phyloP scores from a whole-genome alignment of 2,113 vertebrate species.

The Choloepus hoffmanni region DNA sequence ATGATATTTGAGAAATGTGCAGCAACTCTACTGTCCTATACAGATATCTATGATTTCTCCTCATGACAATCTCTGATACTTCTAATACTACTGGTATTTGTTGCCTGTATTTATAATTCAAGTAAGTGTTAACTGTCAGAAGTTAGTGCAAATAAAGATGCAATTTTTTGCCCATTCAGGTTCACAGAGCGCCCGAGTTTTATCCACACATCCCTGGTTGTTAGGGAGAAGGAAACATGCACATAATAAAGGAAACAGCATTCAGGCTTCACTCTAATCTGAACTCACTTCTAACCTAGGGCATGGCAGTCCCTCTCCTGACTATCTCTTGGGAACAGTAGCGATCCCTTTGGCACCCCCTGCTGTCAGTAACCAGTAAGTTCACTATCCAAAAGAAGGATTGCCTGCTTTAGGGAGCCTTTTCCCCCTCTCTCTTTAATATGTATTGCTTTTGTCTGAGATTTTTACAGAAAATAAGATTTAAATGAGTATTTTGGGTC shows the following conservation, averaged over 20 bases:
- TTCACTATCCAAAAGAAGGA: neutral
- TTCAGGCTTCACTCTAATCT: neutral
- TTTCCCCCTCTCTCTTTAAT: slow-evolving; percentile 40
- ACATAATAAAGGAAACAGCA: too few species aligned
- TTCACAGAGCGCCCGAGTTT: neutral
- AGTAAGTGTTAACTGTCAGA: slow-evolving; percentile 30
- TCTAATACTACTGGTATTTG: neutral
- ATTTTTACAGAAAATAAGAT: slow-evolving; percentile 32
- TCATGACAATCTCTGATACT: neutral
- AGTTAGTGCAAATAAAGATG: slow-evolving; percentile 14
- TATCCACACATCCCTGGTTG: neutral
- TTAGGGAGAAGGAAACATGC: neutral
- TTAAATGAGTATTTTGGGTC: neutral
- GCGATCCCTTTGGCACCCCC: slow-evolving; percentile 78
- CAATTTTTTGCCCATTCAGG: neutral
- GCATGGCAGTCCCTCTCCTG: neutral
- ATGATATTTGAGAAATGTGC: neutral
- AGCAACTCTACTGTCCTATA: neutral
- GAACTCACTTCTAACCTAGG: neutral
- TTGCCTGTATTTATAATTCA: slow-evolving; percentile 8
- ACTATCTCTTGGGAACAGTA: slow-evolving; percentile 71
- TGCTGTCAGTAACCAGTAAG: slow-evolving; percentile 75
- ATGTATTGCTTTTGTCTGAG: slow-evolving; percentile 63
- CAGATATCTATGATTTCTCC: neutral
- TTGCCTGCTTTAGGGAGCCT: slow-evolving; percentile 6